Evolutionary conservation across 35 echinoderm and acorn worm genomes (phyloP).

Genomic region (Patiria miniata): DNA sequence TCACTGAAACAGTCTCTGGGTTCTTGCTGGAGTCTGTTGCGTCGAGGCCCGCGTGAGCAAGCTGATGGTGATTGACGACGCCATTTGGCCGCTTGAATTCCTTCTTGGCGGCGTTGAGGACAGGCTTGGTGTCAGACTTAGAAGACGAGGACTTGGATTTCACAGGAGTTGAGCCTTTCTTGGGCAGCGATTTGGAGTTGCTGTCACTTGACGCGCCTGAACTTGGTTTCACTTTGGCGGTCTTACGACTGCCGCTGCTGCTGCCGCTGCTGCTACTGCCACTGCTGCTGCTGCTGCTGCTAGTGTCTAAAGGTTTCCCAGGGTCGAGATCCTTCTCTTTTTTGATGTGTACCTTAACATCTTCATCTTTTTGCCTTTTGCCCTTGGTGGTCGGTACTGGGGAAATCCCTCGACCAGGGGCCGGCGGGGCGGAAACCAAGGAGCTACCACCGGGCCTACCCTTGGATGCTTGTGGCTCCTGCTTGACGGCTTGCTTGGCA

Average conservation of each 20-base stretch:
- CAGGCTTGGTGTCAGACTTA: background rate
- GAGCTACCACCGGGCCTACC: background rate
- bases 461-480: background rate
- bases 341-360: background rate
- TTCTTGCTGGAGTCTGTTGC: background rate
- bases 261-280: background rate
- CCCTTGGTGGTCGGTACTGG: background rate
- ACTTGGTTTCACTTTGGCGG: background rate
- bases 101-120: background rate
- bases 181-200: background rate
- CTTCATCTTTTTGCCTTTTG: background rate
- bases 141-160: background rate
- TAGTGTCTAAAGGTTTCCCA: background rate
- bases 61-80: background rate
- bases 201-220: background rate
- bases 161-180: conserved; percentile 2
- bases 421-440: background rate
- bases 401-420: background rate
- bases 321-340: background rate
- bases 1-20: background rate
- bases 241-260: background rate
- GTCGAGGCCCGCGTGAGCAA: background rate
- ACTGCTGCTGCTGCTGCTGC: background rate
- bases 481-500: background rate
- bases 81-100: conserved; percentile 3